phyloP scores from a whole-genome alignment of 2,888 invertebrate species.

The Acanthococcus lagerstroemiae region DNA sequence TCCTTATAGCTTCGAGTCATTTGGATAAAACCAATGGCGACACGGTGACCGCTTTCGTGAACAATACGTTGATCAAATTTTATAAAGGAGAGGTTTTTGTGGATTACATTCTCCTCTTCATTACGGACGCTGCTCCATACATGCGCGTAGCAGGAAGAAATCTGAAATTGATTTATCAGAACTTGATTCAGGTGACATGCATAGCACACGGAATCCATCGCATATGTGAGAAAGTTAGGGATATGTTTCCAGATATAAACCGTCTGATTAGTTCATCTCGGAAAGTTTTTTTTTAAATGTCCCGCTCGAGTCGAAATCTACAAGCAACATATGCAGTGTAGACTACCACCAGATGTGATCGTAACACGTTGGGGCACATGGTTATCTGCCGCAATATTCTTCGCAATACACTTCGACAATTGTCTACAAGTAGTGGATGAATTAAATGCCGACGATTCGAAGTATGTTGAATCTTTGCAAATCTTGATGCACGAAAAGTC shows the following conservation, averaged over 20 bases:
- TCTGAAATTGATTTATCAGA: neutral
- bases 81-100: neutral
- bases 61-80: neutral
- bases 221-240: neutral
- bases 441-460: neutral
- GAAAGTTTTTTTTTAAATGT: neutral
- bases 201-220: neutral
- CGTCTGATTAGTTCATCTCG: neutral
- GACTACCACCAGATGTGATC: neutral
- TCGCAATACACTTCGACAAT: neutral
- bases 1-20: neutral
- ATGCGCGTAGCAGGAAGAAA: neutral
- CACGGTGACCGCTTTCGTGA: neutral
- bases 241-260: neutral
- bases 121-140: neutral
- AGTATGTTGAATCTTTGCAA: neutral
- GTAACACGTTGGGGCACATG: slow-evolving; percentile 1
- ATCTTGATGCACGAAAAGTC: neutral
- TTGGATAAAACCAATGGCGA: neutral
- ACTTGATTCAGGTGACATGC: neutral
- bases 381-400: neutral
- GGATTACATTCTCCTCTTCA: neutral
- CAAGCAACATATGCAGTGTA: neutral
- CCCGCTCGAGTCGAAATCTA: neutral
- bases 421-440: neutral